Evolutionary conservation across 1,140 invertebrate genomes (phyloP).

Genomic region (Drosophila ananassae): DNA sequence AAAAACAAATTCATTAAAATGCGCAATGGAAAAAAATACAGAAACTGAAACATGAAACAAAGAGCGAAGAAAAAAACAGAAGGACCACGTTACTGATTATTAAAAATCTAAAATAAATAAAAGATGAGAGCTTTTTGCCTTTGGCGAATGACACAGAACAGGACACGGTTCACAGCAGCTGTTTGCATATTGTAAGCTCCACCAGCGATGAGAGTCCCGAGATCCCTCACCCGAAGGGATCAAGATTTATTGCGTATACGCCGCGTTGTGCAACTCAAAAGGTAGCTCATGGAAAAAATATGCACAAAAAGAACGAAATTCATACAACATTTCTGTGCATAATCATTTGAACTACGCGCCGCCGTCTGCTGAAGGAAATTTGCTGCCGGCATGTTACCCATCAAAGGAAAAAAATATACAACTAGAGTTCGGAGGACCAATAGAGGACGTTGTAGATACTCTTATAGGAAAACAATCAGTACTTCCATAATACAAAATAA

Average conservation of each 20-base stretch:
- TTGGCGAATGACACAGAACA: constrained; percentile 64
- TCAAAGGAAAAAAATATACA: constrained; percentile 50
- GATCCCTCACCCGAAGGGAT: constrained; percentile 20
- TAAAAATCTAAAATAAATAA: constrained; percentile 83
- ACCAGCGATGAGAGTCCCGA: background rate
- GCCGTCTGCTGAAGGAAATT: constrained; percentile 65
- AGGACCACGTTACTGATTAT: constrained; percentile 69
- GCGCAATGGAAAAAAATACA: constrained; percentile 66
- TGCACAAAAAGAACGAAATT: constrained; percentile 53
- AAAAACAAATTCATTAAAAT: constrained; percentile 81
- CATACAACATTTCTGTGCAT: constrained; percentile 74
- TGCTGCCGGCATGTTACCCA: constrained; percentile 75
- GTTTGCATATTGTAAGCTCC: constrained; percentile 65
- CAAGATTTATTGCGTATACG: constrained; percentile 77
- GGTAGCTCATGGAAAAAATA: constrained; percentile 54
- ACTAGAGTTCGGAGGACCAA: background rate
- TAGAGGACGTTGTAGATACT: background rate
- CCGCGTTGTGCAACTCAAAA: constrained; percentile 62
- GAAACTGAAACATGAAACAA: constrained; percentile 23
- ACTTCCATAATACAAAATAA: too few relatives aligned
- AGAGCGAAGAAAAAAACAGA: constrained; percentile 13
- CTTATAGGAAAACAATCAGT: background rate
- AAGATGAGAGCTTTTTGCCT: constrained; percentile 74
- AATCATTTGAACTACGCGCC: constrained; percentile 75
- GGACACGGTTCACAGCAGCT: constrained; percentile 57